phyloP scores from a whole-genome alignment of 2,113 vertebrate genomes.

The Malurus cyaneus region DNA sequence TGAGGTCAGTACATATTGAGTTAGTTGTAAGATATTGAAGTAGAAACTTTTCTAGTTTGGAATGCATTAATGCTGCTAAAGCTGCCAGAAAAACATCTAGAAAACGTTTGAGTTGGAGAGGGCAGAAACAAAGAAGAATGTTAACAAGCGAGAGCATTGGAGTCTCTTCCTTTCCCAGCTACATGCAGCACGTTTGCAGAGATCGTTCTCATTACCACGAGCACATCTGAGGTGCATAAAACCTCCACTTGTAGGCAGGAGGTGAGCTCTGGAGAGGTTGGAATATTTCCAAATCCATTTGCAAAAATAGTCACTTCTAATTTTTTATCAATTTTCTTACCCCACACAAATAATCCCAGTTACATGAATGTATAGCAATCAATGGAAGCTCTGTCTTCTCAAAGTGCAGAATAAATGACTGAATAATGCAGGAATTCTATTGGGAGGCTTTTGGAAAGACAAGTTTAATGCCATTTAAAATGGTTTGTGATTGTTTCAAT shows the following conservation, averaged over 20 bases:
- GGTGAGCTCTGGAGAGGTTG: neutral
- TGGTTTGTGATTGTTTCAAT: neutral
- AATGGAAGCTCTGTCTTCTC: constrained; percentile 18
- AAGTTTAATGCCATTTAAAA: neutral
- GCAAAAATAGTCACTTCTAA: neutral
- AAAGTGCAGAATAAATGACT: neutral
- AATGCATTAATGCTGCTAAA: constrained; percentile 47
- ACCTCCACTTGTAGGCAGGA: neutral
- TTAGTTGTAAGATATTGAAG: constrained; percentile 53
- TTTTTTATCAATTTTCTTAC: constrained; percentile 5
- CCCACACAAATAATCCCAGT: neutral
- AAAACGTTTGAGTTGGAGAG: constrained; percentile 3
- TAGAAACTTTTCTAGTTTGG: constrained; percentile 55
- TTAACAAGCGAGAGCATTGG: neutral
- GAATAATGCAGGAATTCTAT: neutral
- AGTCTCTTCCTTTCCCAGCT: neutral
- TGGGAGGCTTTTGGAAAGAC: neutral
- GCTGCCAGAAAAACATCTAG: constrained; percentile 57
- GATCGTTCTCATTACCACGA: neutral
- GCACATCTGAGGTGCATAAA: neutral
- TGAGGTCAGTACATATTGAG: constrained; percentile 60
- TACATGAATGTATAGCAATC: neutral
- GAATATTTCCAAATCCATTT: neutral
- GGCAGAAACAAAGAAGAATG: constrained; percentile 36
- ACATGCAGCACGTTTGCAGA: neutral